Evolutionary conservation across 2,113 vertebrate genomes (phyloP), one percentile per base, ranked within the genome.

Genomic region (Porphyrio hochstetteri): DNA sequence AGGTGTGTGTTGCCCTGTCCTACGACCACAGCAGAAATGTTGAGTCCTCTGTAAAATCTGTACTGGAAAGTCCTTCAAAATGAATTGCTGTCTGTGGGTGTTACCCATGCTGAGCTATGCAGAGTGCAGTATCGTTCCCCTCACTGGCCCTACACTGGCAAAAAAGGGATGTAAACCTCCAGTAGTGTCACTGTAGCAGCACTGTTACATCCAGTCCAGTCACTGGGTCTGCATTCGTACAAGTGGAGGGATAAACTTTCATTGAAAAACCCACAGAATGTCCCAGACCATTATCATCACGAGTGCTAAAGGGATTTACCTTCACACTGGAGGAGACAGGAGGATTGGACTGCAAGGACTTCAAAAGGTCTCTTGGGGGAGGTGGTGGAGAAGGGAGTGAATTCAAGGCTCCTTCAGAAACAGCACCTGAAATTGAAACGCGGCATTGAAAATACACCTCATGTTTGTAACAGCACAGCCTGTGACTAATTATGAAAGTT

Each of bases 351-450:
- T 94, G 92, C 24, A 98, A 80, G 40, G 97, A 97, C 42, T 72
- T 86, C 94, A 97, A 56, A 25, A 94, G 92, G 20, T 97, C 93
- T 72, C 91, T 93, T 8, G 97, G 94, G 35, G 92, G 94, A 86
- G 95, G 87, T 27, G 82, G 95, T 28, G 72, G 85, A 10, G 36
- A 35, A n/a, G 93, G 93, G 29, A 86, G 86, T 8, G 87, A 93
- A 33, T 28, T 88, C 35, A 64, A 40, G n/a, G n/a, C 53, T 86
- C 57, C 63, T 85, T 82, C 88, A 72, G 86, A 36, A 86, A 67
- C 16, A 31, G 88, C 67, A 84, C 61, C 98, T 98, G 95, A 70
- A 97, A 97, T 20, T 70, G n/a, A 95, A 87, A 44, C n/a, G 80
- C 13, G 76, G 9, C 27, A 57, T 3, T 71, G 72, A 80, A 83